These are phyloP conservation scores for Trypoxylon attenuatum DNA, from an alignment of 2,888 invertebrate genomes.

Conservation along the genomic window DNA sequence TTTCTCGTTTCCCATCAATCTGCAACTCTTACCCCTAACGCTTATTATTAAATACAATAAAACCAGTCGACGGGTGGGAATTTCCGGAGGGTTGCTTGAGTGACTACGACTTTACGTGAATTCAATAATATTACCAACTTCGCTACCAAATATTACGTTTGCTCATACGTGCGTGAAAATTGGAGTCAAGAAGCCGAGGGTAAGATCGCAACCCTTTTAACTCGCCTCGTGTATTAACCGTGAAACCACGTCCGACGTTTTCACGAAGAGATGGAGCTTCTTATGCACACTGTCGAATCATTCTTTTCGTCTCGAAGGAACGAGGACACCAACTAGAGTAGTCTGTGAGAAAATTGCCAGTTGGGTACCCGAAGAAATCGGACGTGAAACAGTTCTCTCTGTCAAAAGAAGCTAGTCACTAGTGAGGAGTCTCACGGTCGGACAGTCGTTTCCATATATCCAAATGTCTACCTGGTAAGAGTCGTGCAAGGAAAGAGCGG, in stretches of 20 bases:
- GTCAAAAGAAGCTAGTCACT: neutral
- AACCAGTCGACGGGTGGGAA: too few species aligned
- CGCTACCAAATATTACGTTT: too few species aligned
- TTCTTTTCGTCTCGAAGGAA: neutral
- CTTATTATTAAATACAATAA: too few species aligned
- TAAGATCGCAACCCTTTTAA: neutral
- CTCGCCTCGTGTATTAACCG: neutral
- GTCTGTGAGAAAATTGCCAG: neutral
- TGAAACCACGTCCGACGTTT: neutral
- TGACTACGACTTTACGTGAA: too few species aligned
- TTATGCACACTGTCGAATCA: neutral
- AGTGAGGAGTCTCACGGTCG: neutral
- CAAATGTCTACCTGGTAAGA: neutral
- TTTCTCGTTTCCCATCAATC: neutral
- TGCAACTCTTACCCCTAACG: too few species aligned
- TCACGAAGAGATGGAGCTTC: neutral
- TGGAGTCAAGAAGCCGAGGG: neutral
- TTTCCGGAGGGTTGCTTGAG: too few species aligned
- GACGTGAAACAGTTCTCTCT: neutral
- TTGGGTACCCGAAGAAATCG: neutral
- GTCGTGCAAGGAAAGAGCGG: neutral
- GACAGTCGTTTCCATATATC: neutral
- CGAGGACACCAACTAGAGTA: neutral
- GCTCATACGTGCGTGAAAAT: neutral
- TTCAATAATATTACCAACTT: too few species aligned